phyloP scores from a whole-genome alignment of 1,140 invertebrate genomes.

The Drosophila varians region DNA sequence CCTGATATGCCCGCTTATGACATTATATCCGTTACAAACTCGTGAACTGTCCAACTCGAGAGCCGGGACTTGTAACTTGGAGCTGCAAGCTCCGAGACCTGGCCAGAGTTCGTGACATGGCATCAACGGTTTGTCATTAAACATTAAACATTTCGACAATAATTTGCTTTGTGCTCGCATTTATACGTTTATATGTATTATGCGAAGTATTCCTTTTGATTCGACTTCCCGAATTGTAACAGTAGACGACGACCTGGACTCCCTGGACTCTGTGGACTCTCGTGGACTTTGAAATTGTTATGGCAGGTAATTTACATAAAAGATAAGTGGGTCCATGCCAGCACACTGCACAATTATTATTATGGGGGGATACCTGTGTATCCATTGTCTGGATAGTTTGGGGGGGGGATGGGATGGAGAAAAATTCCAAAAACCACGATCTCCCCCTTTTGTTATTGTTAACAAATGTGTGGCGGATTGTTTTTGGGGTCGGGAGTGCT shows the following conservation, averaged over 20 bases:
- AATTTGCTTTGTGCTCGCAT: constrained; percentile 74
- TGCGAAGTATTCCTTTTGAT: constrained; percentile 49
- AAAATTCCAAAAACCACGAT: constrained; percentile 49
- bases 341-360: constrained; percentile 70
- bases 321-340: constrained; percentile 63
- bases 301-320: constrained; percentile 80
- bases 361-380: constrained; percentile 64
- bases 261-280: neutral
- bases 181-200: constrained; percentile 26
- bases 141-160: constrained; percentile 83
- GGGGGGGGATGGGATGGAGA: too few species aligned
- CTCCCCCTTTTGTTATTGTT: constrained; percentile 61
- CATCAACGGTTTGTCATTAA: constrained; percentile 83
- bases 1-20: constrained; percentile 61
- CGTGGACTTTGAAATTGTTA: constrained; percentile 61
- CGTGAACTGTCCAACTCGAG: constrained; percentile 55
- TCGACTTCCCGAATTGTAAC: constrained; percentile 70
- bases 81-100: constrained; percentile 5
- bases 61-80: constrained; percentile 13
- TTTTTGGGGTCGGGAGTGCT: constrained; percentile 23
- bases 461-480: constrained; percentile 49
- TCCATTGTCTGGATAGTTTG: constrained; percentile 52
- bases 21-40: constrained; percentile 77
- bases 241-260: constrained; percentile 37
- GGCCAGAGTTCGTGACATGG: constrained; percentile 77